phyloP scores from a whole-genome alignment of 1,140 invertebrate species.

The Drosophila nebulosa region DNA sequence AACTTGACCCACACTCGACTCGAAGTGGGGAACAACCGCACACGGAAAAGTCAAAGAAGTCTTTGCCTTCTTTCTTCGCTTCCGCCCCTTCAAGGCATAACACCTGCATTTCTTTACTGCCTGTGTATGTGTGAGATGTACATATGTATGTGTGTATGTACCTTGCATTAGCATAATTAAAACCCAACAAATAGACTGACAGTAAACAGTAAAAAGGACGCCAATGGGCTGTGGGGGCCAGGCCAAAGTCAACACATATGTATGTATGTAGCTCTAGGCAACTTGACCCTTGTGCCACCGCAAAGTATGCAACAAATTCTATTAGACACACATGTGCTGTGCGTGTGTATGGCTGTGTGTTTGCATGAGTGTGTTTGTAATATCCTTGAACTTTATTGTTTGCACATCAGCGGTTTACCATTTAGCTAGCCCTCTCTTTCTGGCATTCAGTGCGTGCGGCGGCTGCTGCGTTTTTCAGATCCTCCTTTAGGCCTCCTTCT shows the following conservation, averaged over 20 bases:
- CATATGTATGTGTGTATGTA: slow-evolving; percentile 24
- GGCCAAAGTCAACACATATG: slow-evolving; percentile 52
- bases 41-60: slow-evolving; percentile 39
- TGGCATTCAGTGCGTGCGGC: slow-evolving; percentile 30
- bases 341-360: slow-evolving; percentile 21
- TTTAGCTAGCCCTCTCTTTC: slow-evolving; percentile 15
- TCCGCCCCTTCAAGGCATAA: slow-evolving; percentile 34
- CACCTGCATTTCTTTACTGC: slow-evolving; percentile 23
- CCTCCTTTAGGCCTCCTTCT: slow-evolving; percentile 35
- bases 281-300: slow-evolving; percentile 59
- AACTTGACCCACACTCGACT: slow-evolving; percentile 10
- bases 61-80: neutral
- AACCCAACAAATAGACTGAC: slow-evolving; percentile 50
- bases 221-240: slow-evolving; percentile 21
- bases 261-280: slow-evolving; percentile 27
- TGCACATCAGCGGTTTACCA: slow-evolving; percentile 72
- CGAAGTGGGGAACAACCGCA: neutral
- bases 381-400: slow-evolving; percentile 81
- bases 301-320: slow-evolving; percentile 64
- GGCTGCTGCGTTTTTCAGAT: slow-evolving; percentile 37
- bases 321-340: slow-evolving; percentile 41
- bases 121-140: neutral
- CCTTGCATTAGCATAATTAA: slow-evolving; percentile 79
- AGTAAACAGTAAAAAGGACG: slow-evolving; percentile 39
- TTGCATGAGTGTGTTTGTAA: slow-evolving; percentile 39